A percentile compares a stretch with the other conserved stretches of the same genome.
Evolutionary conservation across 1,140 invertebrate genomes (phyloP).

Genomic region (Ephestia elutella): DNA sequence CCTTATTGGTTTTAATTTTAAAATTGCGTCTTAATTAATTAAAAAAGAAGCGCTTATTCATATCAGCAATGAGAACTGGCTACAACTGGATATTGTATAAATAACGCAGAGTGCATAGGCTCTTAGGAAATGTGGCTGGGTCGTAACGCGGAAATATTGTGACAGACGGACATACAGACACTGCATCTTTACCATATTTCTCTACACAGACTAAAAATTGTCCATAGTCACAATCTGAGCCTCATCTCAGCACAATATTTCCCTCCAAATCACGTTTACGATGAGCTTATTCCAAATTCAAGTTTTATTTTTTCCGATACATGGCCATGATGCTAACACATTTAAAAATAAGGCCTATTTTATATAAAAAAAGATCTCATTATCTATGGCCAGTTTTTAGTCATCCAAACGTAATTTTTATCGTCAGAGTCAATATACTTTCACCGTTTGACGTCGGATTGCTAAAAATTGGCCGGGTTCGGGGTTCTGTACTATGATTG

Average conservation of each 20-base stretch:
- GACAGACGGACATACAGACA: background rate
- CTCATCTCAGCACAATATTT: conserved; percentile 24
- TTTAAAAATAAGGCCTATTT: conserved; percentile 38
- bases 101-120: background rate
- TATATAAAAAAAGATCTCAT: conserved; percentile 27
- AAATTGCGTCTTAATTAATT: background rate
- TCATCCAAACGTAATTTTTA: conserved; percentile 24
- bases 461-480: conserved; percentile 30
- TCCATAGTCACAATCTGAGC: too few relatives aligned
- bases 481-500: conserved; percentile 13
- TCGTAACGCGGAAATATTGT: background rate
- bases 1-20: background rate
- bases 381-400: conserved; percentile 29
- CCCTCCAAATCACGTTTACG: conserved; percentile 33
- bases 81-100: background rate
- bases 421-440: conserved; percentile 15
- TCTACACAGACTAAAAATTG: background rate
- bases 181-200: background rate
- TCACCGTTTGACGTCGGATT: conserved; percentile 14
- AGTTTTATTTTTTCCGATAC: conserved; percentile 25
- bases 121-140: background rate
- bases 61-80: background rate
- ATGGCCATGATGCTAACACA: conserved; percentile 31
- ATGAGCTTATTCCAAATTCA: conserved; percentile 20
- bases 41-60: too few relatives aligned